These are phyloP conservation scores for Dascillus cervinus DNA, from an alignment of 2,888 invertebrate genomes.

Conservation along the genomic window DNA sequence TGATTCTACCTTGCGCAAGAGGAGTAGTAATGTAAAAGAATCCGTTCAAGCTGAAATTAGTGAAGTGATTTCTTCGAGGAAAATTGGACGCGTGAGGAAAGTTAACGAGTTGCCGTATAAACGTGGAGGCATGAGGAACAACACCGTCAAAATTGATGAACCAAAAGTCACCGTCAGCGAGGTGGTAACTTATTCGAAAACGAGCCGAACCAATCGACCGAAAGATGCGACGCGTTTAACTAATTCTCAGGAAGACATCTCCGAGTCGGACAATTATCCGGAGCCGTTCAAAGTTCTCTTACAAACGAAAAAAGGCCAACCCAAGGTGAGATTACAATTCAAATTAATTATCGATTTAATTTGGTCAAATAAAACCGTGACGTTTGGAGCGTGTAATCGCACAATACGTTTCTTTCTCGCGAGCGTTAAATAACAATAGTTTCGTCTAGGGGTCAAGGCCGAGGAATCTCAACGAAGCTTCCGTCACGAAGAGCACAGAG, in stretches of 20 bases:
- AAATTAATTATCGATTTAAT: no score
- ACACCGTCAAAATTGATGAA: conserved; percentile 8
- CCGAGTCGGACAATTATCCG: conserved; percentile 57
- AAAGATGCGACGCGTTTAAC: conserved; percentile 17
- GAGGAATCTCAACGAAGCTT: conserved; percentile 15
- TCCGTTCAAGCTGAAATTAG: conserved; percentile 34
- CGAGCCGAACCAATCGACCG: background rate
- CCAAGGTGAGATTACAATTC: conserved; percentile 34
- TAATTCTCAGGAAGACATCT: conserved; percentile 47
- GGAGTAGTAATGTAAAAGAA: conserved; percentile 24
- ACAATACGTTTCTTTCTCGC: background rate
- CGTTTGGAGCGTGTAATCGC: background rate
- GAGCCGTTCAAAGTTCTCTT: conserved; percentile 58
- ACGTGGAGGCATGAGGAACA: conserved; percentile 5
- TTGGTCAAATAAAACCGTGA: no score
- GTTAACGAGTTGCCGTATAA: conserved; percentile 5
- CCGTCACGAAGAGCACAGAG: conserved; percentile 24
- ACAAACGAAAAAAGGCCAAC: conserved; percentile 46
- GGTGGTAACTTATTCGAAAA: background rate
- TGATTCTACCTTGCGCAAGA: background rate
- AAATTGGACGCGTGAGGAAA: conserved; percentile 21
- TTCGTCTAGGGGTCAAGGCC: conserved; percentile 31
- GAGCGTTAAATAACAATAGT: background rate
- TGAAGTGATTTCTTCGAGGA: conserved; percentile 35
- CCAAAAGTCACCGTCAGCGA: conserved; percentile 7